Conservation (phyloP, 2,797 vertebrate species). For the Karalla daura region DNA sequence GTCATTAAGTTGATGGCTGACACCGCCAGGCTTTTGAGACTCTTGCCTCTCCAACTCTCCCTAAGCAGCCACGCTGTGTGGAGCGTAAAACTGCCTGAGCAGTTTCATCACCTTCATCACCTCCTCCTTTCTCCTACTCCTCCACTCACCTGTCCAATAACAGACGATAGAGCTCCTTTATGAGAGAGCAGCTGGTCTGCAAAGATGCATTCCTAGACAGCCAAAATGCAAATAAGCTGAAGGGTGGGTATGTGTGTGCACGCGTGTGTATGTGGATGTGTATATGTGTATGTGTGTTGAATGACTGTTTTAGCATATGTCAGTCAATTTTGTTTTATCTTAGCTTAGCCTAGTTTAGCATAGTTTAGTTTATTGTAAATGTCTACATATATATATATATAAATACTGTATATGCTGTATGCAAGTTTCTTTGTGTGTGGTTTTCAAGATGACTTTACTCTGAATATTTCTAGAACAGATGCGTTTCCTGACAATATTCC, state of each 20-base stretch:
- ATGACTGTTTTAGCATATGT: no score
- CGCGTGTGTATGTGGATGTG: neutral
- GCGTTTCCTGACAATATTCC: no score
- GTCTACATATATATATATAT: no score
- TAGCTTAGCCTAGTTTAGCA: no score
- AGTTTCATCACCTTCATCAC: constrained; percentile 11
- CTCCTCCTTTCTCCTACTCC: no score
- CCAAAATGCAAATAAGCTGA: constrained; percentile 26
- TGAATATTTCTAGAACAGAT: no score
- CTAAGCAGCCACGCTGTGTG: neutral
- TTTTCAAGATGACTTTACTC: no score
- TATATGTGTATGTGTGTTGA: neutral
- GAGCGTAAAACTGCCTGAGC: constrained; percentile 10
- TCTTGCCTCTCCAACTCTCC: neutral
- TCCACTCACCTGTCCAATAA: constrained; percentile 12
- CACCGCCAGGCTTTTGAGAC: neutral
- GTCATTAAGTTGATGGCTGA: neutral
- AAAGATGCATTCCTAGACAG: neutral
- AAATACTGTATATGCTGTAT: no score
- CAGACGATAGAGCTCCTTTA: neutral
- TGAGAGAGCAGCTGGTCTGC: constrained; percentile 1
- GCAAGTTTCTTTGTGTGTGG: no score
- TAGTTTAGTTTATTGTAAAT: no score
- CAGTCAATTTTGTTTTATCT: no score
- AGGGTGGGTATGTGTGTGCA: neutral